These are phyloP conservation scores for Heliconius nattereri DNA, from an alignment of 1,140 invertebrate species.

Conservation along the genomic window DNA sequence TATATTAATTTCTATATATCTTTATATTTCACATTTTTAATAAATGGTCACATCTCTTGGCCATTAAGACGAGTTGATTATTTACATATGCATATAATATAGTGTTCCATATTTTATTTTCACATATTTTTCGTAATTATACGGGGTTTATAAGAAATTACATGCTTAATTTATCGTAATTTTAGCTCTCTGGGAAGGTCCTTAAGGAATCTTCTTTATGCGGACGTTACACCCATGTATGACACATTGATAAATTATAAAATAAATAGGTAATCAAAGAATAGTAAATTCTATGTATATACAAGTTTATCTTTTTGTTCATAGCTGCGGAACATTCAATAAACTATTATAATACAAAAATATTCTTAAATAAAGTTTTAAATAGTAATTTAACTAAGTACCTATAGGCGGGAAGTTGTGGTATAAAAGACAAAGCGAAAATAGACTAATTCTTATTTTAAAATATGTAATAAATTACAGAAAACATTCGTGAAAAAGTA, in stretches of 20 bases:
- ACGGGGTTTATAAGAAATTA: too few relatives aligned
- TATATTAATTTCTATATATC: too few relatives aligned
- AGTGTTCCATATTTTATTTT: too few relatives aligned
- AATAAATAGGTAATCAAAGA: not conserved
- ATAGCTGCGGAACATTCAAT: not conserved
- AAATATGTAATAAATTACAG: not conserved
- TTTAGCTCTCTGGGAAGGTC: too few relatives aligned
- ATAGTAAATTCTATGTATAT: not conserved
- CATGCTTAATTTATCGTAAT: too few relatives aligned
- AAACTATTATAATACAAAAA: not conserved
- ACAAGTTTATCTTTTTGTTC: not conserved
- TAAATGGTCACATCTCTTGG: too few relatives aligned
- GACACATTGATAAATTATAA: not conserved
- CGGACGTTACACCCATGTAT: too few relatives aligned
- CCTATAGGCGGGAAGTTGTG: not conserved
- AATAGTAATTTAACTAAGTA: not conserved
- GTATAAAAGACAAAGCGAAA: not conserved
- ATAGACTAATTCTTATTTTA: conserved; percentile 7
- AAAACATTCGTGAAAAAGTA: not conserved
- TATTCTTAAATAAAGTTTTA: not conserved
- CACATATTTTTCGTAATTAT: too few relatives aligned
- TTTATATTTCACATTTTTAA: too few relatives aligned
- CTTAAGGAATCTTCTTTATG: too few relatives aligned
- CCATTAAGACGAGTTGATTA: too few relatives aligned
- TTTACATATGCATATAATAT: too few relatives aligned